phyloP scores from a whole-genome alignment of 30 jellyfish, hydroid and myxozoan genomes.

The Sanderia malayensis region DNA sequence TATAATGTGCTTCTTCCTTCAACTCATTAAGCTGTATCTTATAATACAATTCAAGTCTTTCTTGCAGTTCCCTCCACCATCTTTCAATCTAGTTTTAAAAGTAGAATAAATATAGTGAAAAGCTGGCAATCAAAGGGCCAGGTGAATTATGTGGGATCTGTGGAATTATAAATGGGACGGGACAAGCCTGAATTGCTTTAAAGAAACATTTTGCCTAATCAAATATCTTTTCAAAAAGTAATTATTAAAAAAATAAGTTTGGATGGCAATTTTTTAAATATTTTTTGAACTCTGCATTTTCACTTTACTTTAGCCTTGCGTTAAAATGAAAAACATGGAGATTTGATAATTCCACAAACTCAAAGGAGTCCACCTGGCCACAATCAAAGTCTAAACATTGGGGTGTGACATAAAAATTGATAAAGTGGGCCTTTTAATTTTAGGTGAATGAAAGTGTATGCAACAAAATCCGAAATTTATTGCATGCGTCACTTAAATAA shows the following conservation, averaged over 20 bases:
- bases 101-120: background rate
- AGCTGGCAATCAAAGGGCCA: background rate
- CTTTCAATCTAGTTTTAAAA: conserved; percentile 15
- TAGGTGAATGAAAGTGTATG: background rate
- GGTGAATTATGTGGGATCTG: background rate
- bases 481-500: background rate
- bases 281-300: too few relatives aligned
- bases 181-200: too few relatives aligned
- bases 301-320: too few relatives aligned
- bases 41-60: background rate
- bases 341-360: background rate
- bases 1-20: background rate
- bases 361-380: background rate
- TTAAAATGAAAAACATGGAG: too few relatives aligned
- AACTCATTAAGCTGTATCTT: background rate
- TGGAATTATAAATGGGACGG: background rate
- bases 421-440: background rate
- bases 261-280: too few relatives aligned
- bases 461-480: background rate
- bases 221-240: too few relatives aligned
- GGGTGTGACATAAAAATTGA: background rate
- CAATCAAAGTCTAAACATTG: background rate
- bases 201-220: too few relatives aligned
- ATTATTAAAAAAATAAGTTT: too few relatives aligned
- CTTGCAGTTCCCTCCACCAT: background rate